These are phyloP conservation scores for Pyrrhia umbra DNA, from an alignment of 2,888 invertebrate species.

Conservation along the genomic window DNA sequence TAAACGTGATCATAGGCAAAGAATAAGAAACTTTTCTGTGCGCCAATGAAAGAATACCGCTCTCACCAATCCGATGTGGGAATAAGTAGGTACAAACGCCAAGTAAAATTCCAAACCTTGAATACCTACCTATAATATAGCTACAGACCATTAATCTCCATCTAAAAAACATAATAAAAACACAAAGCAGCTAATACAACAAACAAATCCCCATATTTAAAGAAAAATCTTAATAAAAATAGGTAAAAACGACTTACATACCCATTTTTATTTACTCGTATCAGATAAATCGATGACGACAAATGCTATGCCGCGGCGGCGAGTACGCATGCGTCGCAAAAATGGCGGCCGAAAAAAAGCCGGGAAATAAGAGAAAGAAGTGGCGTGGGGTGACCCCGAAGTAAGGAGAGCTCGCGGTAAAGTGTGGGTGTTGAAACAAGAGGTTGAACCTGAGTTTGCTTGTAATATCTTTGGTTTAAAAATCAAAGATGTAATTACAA, in stretches of 20 bases:
- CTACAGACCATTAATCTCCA: slow-evolving; percentile 7
- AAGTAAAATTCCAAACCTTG: background rate
- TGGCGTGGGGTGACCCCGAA: slow-evolving; percentile 74
- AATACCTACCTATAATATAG: background rate
- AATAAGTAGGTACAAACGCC: background rate
- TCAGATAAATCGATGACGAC: slow-evolving; percentile 84
- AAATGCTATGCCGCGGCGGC: slow-evolving; percentile 64
- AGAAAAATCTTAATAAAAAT: slow-evolving; percentile 70
- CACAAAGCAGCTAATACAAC: slow-evolving; percentile 33
- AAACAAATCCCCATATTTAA: slow-evolving; percentile 46
- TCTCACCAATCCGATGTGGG: background rate
- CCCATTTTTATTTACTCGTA: slow-evolving; percentile 79
- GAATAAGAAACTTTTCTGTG: background rate
- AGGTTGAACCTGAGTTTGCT: slow-evolving; percentile 49
- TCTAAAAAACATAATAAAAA: slow-evolving; percentile 26
- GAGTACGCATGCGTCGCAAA: slow-evolving; percentile 85
- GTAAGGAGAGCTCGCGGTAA: slow-evolving; percentile 75
- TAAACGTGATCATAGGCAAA: background rate
- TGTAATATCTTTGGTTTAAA: slow-evolving; percentile 7
- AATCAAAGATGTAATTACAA: background rate
- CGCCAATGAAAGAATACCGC: background rate
- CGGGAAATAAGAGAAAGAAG: slow-evolving; percentile 89
- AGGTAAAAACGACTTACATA: slow-evolving; percentile 67
- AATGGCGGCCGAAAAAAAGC: slow-evolving; percentile 87
- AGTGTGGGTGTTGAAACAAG: slow-evolving; percentile 60